These are phyloP conservation scores for Rhombomys opimus DNA, from an alignment of 2,113 vertebrate species.

Conservation along the genomic window DNA sequence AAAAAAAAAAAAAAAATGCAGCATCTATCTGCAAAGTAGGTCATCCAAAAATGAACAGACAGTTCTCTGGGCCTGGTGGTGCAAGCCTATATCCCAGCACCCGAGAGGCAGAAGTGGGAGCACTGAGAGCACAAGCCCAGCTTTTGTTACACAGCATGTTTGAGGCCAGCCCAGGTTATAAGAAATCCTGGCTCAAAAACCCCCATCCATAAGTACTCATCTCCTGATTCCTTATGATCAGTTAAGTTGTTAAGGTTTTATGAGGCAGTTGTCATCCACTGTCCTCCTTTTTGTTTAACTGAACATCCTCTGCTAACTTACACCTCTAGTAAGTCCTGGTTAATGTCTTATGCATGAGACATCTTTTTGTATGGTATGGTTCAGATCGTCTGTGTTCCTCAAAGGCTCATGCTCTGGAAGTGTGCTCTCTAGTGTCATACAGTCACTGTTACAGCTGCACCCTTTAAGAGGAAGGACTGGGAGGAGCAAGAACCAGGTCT, in stretches of 20 bases:
- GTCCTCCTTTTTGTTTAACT: neutral
- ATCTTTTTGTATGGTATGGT: neutral
- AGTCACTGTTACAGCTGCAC: too few relatives aligned
- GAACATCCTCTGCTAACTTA: neutral
- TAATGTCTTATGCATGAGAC: neutral
- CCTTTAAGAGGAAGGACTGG: neutral
- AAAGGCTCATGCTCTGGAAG: neutral
- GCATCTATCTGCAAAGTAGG: neutral
- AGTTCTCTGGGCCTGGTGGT: neutral
- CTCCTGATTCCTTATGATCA: too few relatives aligned
- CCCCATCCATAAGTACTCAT: neutral
- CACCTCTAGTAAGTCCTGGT: neutral
- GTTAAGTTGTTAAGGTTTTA: neutral
- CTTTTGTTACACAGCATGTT: too few relatives aligned
- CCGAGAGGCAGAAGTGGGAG: neutral
- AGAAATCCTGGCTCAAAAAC: neutral
- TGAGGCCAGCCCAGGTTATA: neutral
- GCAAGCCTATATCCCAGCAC: neutral
- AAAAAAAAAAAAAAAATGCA: neutral
- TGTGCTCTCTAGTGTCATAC: neutral
- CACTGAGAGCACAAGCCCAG: neutral
- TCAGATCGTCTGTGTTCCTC: neutral
- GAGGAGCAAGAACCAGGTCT: neutral
- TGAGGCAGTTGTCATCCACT: neutral
- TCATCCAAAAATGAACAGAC: too few relatives aligned